Conservation (phyloP, 2,113 vertebrate species). For the Melanotaenia duboulayi region DNA sequence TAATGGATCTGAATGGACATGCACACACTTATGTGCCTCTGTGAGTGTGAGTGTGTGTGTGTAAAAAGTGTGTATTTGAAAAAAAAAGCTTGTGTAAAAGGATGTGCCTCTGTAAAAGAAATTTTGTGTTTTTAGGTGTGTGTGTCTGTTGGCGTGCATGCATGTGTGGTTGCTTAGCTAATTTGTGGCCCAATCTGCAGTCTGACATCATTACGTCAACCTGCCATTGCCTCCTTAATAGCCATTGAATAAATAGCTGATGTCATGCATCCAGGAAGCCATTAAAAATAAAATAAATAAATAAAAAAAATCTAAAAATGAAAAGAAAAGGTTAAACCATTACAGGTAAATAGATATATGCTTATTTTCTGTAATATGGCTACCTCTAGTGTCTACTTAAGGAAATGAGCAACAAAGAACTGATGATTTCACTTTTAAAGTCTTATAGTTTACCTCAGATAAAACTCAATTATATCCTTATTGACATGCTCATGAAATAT, state of each 20-base stretch:
- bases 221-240: slow-evolving; percentile 28
- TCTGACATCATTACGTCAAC: slow-evolving; percentile 45
- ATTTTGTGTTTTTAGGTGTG: background rate
- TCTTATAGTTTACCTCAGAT: too few species aligned
- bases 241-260: slow-evolving; percentile 46
- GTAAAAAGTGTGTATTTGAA: slow-evolving; percentile 18
- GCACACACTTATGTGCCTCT: background rate
- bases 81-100: background rate
- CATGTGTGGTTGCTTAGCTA: slow-evolving; percentile 1
- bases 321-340: background rate
- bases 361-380: slow-evolving; percentile 26
- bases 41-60: slow-evolving; percentile 1
- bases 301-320: background rate
- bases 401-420: background rate
- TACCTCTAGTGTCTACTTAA: slow-evolving; percentile 28
- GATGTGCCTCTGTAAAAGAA: background rate
- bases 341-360: background rate
- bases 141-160: slow-evolving; percentile 35
- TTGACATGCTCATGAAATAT: too few species aligned
- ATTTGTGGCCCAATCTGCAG: slow-evolving; percentile 35
- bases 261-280: slow-evolving; percentile 52
- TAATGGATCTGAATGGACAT: slow-evolving; percentile 60
- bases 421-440: background rate
- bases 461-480: too few species aligned
- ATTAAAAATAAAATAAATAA: slow-evolving; percentile 16